phyloP scores from a whole-genome alignment of 2,113 vertebrate genomes.

The Platycercus adscitus region DNA sequence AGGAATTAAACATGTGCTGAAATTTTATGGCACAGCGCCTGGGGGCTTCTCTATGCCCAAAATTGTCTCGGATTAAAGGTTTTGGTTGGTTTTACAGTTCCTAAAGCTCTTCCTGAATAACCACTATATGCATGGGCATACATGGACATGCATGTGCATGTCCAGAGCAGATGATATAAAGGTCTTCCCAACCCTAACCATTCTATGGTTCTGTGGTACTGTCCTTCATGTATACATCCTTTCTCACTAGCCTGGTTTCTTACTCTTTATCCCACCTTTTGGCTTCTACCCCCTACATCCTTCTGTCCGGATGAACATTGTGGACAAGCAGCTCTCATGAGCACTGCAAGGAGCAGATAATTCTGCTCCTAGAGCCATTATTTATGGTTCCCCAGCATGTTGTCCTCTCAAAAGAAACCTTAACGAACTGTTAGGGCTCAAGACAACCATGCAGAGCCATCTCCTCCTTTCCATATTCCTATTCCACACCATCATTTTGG shows the following conservation, averaged over 20 bases:
- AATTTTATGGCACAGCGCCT: background rate
- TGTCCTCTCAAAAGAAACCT: background rate
- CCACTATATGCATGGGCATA: background rate
- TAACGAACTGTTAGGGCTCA: background rate
- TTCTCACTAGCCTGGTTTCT: background rate
- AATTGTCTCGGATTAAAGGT: background rate
- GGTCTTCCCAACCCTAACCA: background rate
- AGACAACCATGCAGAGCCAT: rapidly evolving
- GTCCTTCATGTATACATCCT: background rate
- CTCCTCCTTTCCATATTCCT: background rate
- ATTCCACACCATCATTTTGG: background rate
- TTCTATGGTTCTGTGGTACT: background rate
- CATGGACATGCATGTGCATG: no score
- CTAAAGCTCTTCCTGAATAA: background rate
- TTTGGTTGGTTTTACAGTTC: background rate
- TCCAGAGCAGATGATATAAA: background rate
- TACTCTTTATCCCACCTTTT: background rate
- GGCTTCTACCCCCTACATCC: background rate
- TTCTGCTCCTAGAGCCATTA: background rate
- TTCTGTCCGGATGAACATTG: background rate
- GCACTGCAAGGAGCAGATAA: background rate
- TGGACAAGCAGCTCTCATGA: background rate
- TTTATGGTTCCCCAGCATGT: background rate
- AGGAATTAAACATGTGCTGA: background rate
- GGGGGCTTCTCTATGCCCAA: background rate